Evolutionary conservation across 2,888 invertebrate genomes (phyloP).

Genomic region (Colletes collaris): DNA sequence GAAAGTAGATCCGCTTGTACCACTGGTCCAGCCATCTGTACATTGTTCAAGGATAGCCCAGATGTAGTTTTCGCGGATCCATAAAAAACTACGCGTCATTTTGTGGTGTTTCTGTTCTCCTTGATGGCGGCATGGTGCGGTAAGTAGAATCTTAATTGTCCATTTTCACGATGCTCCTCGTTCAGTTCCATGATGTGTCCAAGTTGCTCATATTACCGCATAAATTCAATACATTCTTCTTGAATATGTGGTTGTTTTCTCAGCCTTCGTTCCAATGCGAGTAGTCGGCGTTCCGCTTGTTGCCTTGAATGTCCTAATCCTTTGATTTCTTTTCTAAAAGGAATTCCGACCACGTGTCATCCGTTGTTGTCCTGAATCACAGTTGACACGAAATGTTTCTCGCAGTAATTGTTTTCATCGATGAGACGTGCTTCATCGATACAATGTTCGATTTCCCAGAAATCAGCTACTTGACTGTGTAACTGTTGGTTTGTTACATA

Average conservation of each 20-base stretch:
- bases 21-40: no score
- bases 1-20: no score
- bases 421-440: neutral
- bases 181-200: conserved; percentile 8
- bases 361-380: conserved; percentile 2
- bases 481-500: no score
- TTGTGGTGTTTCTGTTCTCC: conserved; percentile 17
- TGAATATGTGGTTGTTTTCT: neutral
- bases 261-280: neutral
- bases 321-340: no score
- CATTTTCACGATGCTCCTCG: no score
- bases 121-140: conserved; percentile 22
- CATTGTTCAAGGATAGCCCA: no score
- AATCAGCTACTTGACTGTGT: no score
- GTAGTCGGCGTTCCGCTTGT: no score
- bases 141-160: neutral
- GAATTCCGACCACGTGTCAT: no score
- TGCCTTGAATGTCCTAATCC: no score
- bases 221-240: neutral
- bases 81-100: conserved; percentile 21
- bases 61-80: neutral
- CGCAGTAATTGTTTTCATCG: neutral
- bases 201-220: conserved; percentile 7
- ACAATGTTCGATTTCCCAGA: no score
- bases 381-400: neutral